Conservation (phyloP, 1,140 invertebrate genomes). For the Orius insidiosus region DNA sequence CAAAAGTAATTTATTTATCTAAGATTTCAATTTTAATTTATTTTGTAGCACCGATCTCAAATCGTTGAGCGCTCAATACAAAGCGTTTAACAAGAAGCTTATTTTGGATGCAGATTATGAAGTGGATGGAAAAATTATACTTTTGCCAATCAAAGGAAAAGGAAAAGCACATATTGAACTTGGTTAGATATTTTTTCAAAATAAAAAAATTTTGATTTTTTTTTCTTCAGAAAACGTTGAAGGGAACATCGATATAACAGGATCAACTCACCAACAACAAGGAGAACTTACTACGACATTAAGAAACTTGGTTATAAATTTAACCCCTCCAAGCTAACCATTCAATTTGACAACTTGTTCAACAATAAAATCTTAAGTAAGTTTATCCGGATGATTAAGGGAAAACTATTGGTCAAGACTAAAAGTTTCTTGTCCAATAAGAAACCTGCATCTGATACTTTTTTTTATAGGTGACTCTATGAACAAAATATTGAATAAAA, state of each 20-base stretch:
- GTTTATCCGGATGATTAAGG: background rate
- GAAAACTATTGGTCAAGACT: background rate
- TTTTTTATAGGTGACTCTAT: conserved; percentile 12
- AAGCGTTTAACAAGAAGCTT: conserved; percentile 12
- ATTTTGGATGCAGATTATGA: conserved; percentile 19
- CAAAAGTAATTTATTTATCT: conserved; percentile 18
- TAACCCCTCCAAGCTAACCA: conserved; percentile 13
- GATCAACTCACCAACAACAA: conserved; percentile 11
- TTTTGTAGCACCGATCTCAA: conserved; percentile 11
- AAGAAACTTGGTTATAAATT: conserved; percentile 17
- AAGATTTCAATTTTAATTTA: background rate
- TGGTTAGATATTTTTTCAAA: conserved; percentile 11
- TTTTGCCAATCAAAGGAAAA: conserved; percentile 20
- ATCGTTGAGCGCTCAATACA: conserved; percentile 1
- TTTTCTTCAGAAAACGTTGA: conserved; percentile 18
- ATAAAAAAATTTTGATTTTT: background rate
- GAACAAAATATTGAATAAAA: conserved; percentile 13
- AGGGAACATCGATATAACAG: conserved; percentile 11
- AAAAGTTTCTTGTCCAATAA: too few species aligned
- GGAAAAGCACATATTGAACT: conserved; percentile 19
- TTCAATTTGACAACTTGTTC: conserved; percentile 20
- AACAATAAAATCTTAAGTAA: conserved; percentile 21
- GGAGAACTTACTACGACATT: conserved; percentile 15
- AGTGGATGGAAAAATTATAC: conserved; percentile 19
- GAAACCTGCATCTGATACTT: conserved; percentile 2